Percentiles rank a stretch among this genome's conserved stretches.
These are phyloP conservation scores for Gastrophryne carolinensis DNA, from an alignment of 2,797 vertebrate genomes.

Conservation along the genomic window DNA sequence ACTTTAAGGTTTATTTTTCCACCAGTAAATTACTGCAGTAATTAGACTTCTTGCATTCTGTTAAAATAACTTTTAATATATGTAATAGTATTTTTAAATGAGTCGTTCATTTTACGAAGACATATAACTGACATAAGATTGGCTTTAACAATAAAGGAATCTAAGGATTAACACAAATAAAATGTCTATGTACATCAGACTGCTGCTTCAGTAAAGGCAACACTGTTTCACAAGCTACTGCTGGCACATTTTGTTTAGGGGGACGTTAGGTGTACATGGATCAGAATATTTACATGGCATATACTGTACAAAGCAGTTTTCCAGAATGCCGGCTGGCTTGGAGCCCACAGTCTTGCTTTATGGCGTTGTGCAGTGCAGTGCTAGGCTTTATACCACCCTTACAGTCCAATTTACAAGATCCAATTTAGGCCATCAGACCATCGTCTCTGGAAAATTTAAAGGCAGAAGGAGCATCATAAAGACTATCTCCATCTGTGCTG, in stretches of 20 bases:
- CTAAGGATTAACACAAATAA: conserved; percentile 20
- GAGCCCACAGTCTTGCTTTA: background rate
- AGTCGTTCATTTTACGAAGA: conserved; percentile 32
- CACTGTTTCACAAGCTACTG: background rate
- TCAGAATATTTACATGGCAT: conserved; percentile 38
- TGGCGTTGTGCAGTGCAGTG: background rate
- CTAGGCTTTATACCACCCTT: background rate
- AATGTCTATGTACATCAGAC: conserved; percentile 30
- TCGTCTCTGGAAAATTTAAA: conserved; percentile 76
- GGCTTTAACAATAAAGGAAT: conserved; percentile 18
- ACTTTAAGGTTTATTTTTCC: too few species aligned
- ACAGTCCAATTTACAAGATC: conserved; percentile 24
- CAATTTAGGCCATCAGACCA: conserved; percentile 56
- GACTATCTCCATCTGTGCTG: conserved; percentile 87
- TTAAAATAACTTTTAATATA: conserved; percentile 37
- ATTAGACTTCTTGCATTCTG: too few species aligned
- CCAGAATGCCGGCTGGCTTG: background rate
- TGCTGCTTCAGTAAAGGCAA: background rate
- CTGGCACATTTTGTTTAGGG: too few species aligned
- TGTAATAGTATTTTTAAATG: conserved; percentile 26
- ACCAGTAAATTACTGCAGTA: too few species aligned
- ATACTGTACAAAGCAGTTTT: conserved; percentile 19
- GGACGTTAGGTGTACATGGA: background rate
- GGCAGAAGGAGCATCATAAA: conserved; percentile 79
- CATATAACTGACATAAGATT: background rate